Conservation (phyloP, 2,888 invertebrate species). For the Scelioninae gen. 1 region DNA sequence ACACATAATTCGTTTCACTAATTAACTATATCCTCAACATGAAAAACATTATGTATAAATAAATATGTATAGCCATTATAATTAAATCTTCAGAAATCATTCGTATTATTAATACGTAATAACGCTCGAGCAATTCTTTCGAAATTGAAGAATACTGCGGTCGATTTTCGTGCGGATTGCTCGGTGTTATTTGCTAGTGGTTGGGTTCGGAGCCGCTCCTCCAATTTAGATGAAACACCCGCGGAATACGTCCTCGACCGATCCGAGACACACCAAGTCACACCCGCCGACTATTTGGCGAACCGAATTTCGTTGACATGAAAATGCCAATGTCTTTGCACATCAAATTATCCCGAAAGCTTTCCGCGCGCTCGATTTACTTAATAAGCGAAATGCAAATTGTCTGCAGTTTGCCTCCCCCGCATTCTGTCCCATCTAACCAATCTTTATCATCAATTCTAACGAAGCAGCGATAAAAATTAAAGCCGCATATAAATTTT, state of each 20-base stretch:
- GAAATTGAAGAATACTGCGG: conserved; percentile 18
- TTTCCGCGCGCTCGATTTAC: background rate
- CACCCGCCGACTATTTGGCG: conserved; percentile 43
- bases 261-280: conserved; percentile 50
- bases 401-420: background rate
- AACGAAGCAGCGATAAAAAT: conserved; percentile 8
- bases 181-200: conserved; percentile 33
- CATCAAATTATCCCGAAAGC: conserved; percentile 38
- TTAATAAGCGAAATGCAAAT: conserved; percentile 32
- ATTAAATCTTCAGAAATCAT: no score
- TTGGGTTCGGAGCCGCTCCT: conserved; percentile 45
- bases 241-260: conserved; percentile 45
- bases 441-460: conserved; percentile 3
- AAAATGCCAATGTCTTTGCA: conserved; percentile 36
- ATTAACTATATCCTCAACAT: no score
- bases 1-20: no score
- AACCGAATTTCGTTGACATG: conserved; percentile 38
- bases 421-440: conserved; percentile 3
- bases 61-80: no score
- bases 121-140: conserved; percentile 26
- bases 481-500: background rate
- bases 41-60: no score
- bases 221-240: conserved; percentile 41
- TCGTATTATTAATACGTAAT: no score
- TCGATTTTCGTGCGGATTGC: conserved; percentile 27